phyloP scores from a whole-genome alignment of 2,888 invertebrate genomes.

The Argynnis bischoffii region DNA sequence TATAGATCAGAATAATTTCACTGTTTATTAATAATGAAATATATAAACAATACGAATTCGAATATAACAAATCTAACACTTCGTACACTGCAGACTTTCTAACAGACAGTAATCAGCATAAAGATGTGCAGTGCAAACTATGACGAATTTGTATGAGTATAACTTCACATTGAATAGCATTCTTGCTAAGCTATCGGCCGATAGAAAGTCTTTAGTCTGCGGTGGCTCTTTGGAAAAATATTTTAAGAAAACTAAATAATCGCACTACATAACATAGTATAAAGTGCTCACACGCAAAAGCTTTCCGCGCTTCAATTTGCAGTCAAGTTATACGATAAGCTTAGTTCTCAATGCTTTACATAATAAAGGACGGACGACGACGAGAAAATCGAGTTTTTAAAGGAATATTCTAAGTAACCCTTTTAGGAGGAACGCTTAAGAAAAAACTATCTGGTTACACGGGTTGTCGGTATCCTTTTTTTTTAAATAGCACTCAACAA shows the following conservation, averaged over 20 bases:
- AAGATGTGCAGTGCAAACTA: neutral
- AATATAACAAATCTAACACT: no score
- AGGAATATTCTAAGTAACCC: constrained; percentile 7
- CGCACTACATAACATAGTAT: neutral
- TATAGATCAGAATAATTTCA: no score
- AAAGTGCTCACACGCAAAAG: constrained; percentile 13
- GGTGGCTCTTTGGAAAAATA: neutral
- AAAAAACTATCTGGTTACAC: constrained; percentile 3
- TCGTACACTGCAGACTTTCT: no score
- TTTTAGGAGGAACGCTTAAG: neutral
- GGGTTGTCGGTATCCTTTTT: neutral
- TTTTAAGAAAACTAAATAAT: constrained; percentile 3
- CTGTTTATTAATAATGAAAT: no score
- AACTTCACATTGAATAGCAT: no score
- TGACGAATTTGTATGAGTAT: no score
- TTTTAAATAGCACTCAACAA: no score
- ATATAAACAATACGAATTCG: no score
- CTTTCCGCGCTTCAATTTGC: constrained; percentile 12
- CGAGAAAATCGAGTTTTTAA: constrained; percentile 16
- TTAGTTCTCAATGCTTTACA: constrained; percentile 17
- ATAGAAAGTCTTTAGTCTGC: no score
- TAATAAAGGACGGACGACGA: constrained; percentile 20
- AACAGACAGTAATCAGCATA: neutral
- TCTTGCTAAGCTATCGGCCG: no score
- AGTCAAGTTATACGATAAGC: constrained; percentile 12